These are phyloP conservation scores for Danaus melanippus DNA, from an alignment of 1,140 invertebrate species.

Conservation along the genomic window DNA sequence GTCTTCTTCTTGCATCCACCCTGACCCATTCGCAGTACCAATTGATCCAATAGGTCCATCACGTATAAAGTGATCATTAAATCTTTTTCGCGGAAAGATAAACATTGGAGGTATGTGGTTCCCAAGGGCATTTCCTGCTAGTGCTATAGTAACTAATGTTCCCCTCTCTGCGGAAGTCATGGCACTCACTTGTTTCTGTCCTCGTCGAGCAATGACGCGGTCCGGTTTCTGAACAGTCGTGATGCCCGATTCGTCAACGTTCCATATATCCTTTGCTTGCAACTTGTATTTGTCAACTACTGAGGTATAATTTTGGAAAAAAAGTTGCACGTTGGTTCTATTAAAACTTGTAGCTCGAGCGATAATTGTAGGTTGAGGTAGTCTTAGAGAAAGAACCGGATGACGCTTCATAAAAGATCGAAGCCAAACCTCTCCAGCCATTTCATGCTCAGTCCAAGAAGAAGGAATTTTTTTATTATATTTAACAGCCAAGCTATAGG, in stretches of 20 bases:
- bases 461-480: constrained; percentile 22
- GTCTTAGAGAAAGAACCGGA: constrained; percentile 18
- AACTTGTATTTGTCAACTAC: constrained; percentile 13
- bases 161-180: constrained; percentile 32
- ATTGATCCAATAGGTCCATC: too few relatives aligned
- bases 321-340: constrained; percentile 12
- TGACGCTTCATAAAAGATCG: constrained; percentile 18
- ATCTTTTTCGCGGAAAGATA: too few relatives aligned
- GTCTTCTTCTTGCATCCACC: too few relatives aligned
- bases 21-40: too few relatives aligned
- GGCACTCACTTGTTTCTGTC: constrained; percentile 35
- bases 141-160: too few relatives aligned
- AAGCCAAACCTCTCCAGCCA: constrained; percentile 20
- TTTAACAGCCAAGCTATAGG: constrained; percentile 15
- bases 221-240: constrained; percentile 40
- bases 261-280: constrained; percentile 24
- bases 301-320: constrained; percentile 15
- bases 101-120: too few relatives aligned
- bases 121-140: too few relatives aligned
- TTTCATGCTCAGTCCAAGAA: constrained; percentile 20
- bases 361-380: constrained; percentile 21
- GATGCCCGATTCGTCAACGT: constrained; percentile 47
- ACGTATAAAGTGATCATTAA: too few relatives aligned
- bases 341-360: constrained; percentile 19
- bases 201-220: constrained; percentile 35